phyloP scores from a whole-genome alignment of 53 echinoderm and acorn worm species.

The Hippasteria phrygiana region DNA sequence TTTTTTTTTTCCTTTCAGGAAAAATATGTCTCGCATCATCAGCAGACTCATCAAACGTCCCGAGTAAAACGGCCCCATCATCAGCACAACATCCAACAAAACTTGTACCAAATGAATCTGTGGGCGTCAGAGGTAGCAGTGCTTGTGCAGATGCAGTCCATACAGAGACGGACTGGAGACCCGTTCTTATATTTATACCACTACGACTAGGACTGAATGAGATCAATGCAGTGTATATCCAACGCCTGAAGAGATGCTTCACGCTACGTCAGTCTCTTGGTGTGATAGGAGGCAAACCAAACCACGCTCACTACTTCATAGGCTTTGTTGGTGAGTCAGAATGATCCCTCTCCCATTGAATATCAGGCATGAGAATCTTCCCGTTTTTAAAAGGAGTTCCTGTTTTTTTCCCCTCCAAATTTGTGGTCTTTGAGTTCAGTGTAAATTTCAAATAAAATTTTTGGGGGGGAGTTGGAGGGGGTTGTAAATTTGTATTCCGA shows the following conservation, averaged over 20 bases:
- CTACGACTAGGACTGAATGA: slow-evolving; percentile 95
- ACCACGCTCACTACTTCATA: slow-evolving; percentile 98
- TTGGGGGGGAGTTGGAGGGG: too few relatives aligned
- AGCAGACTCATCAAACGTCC: slow-evolving; percentile 13
- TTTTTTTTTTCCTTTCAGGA: slow-evolving; percentile 39
- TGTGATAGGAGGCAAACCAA: slow-evolving; percentile 98
- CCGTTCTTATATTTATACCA: slow-evolving; percentile 88
- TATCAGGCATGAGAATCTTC: too few relatives aligned
- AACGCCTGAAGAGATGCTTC: slow-evolving; percentile 88
- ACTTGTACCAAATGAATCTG: slow-evolving; percentile 4
- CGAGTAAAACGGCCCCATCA: not conserved
- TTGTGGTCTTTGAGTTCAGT: too few relatives aligned
- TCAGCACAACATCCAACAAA: not conserved
- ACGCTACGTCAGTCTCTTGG: slow-evolving; percentile 86
- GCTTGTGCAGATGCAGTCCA: not conserved
- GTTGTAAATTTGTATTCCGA: too few relatives aligned
- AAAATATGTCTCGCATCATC: slow-evolving; percentile 58
- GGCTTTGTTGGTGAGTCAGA: slow-evolving; percentile 83
- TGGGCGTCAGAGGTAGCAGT: not conserved
- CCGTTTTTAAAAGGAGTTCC: too few relatives aligned
- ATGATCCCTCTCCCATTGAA: not conserved
- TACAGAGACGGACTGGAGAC: slow-evolving; percentile 76
- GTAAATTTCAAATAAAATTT: too few relatives aligned
- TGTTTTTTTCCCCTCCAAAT: too few relatives aligned
- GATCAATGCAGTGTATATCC: slow-evolving; percentile 88